Evolutionary conservation across 1,140 invertebrate species (phyloP).

Genomic region (Atopsyche davidsoni): DNA sequence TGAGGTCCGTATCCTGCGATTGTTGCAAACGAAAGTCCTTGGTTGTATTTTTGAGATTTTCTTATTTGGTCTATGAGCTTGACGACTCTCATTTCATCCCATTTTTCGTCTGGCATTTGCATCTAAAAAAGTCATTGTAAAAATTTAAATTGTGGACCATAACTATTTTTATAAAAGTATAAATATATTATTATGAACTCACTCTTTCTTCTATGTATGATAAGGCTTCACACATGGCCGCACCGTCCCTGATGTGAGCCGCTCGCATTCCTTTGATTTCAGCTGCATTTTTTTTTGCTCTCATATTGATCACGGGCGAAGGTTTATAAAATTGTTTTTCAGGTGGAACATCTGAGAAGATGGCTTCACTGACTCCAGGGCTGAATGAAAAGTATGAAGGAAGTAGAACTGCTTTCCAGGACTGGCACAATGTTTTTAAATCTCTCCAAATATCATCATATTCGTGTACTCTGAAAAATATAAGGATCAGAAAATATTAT

Average conservation of each 20-base stretch:
- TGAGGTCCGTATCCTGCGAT: conserved; percentile 86
- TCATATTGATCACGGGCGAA: conserved; percentile 75
- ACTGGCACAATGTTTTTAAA: conserved; percentile 58
- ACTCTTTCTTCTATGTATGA: conserved; percentile 75
- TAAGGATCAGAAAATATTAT: too few relatives aligned
- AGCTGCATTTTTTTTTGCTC: conserved; percentile 76
- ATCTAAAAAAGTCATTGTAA: conserved; percentile 31
- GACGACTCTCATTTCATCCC: conserved; percentile 66
- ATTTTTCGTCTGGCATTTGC: conserved; percentile 44
- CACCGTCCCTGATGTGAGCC: conserved; percentile 79
- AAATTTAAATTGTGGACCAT: background rate
- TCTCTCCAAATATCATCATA: conserved; percentile 67
- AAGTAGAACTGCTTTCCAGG: conserved; percentile 63
- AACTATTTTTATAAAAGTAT: conserved; percentile 7
- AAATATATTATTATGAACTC: conserved; percentile 18
- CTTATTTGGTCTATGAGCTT: conserved; percentile 59
- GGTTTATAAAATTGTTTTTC: conserved; percentile 53
- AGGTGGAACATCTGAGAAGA: conserved; percentile 59
- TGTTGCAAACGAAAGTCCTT: conserved; percentile 76
- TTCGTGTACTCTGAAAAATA: conserved; percentile 63
- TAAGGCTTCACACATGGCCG: conserved; percentile 87
- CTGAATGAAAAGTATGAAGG: conserved; percentile 65
- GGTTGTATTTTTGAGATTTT: conserved; percentile 60
- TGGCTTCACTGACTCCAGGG: conserved; percentile 68
- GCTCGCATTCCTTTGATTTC: conserved; percentile 85